These are phyloP conservation scores for Pangasius macronema DNA, from an alignment of 2,797 vertebrate species.

Conservation along the genomic window DNA sequence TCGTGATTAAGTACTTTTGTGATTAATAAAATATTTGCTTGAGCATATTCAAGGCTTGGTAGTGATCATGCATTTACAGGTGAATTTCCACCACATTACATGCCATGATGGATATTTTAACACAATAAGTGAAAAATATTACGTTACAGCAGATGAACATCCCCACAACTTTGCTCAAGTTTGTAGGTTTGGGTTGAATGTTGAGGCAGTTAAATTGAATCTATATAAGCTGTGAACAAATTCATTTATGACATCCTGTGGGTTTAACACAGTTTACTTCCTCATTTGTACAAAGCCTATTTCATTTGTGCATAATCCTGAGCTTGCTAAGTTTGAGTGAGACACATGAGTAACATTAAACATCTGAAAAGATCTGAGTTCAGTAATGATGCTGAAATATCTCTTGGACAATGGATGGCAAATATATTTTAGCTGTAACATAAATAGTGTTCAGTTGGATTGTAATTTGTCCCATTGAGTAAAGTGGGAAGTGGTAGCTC, in stretches of 20 bases:
- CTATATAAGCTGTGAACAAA: background rate
- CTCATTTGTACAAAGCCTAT: background rate
- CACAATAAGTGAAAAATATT: background rate
- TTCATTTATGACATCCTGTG: background rate
- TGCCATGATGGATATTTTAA: background rate
- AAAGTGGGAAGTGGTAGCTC: too few relatives aligned
- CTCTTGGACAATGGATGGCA: background rate
- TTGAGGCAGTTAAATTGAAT: background rate
- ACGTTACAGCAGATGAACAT: background rate
- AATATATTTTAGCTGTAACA: background rate
- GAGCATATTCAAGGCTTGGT: too few relatives aligned
- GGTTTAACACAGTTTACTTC: background rate
- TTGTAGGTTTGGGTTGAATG: background rate
- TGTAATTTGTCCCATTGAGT: too few relatives aligned
- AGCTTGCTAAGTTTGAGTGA: background rate
- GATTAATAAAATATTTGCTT: too few relatives aligned
- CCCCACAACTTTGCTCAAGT: background rate
- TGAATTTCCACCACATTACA: too few relatives aligned
- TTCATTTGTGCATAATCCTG: background rate
- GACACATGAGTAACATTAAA: background rate
- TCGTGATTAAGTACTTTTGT: too few relatives aligned
- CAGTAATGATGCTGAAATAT: background rate
- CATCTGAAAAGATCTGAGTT: background rate
- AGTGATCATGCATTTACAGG: too few relatives aligned
- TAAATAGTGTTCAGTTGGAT: background rate